Base-by-base conservation (phyloP, 2,797 vertebrate species). In the Amphiprion clarkii region DNA sequence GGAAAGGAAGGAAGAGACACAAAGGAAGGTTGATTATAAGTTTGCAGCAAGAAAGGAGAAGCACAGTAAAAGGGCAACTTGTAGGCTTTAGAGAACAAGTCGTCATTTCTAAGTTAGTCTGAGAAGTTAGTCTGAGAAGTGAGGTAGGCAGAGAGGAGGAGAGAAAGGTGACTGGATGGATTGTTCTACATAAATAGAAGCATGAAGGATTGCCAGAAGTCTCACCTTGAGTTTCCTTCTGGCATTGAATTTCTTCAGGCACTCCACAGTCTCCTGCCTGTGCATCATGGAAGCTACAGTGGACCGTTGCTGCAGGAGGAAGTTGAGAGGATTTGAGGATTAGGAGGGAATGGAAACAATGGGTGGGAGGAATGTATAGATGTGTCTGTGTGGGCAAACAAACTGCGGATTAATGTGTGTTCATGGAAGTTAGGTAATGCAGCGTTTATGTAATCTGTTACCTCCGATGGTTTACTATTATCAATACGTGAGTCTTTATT, bases 241-340 rank as follows among this genome's bases (percentile, higher is more conserved):
- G 85, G 98, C 98, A 0, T 99, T 99, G 94, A 99, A 99, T 91
- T 99, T 99, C 95, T 99, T 99, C 96, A 99, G 94, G 90, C 98
- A 99, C 92, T 99, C 98, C 90, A 99, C 98, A 0, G 98, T 99
- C 95, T 99, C 98, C 95, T 99, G 98, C 87, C 98, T 96, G 95
- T 99, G 98, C 98, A 99, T 99, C 95, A 99, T 99, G 67, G 98
- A 99, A 0, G 98, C 98, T 87, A 99, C 98, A 0, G 98, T 99
- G 88, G 98, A 98, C 25, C 98, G 98, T 95, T 99, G 98, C 98
- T 99, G 90, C 16, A 70, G 49, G 39, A 63, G 65, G 31, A 78
- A 65, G 44, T 80, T 57, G 49, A 78, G 29, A 57, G 17, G 49
- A 80, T 78, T 65, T 59, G 10, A 67, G 66, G 66, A 81, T 89